phyloP scores from a whole-genome alignment of 2,113 vertebrate genomes.

The Pygoscelis adeliae region DNA sequence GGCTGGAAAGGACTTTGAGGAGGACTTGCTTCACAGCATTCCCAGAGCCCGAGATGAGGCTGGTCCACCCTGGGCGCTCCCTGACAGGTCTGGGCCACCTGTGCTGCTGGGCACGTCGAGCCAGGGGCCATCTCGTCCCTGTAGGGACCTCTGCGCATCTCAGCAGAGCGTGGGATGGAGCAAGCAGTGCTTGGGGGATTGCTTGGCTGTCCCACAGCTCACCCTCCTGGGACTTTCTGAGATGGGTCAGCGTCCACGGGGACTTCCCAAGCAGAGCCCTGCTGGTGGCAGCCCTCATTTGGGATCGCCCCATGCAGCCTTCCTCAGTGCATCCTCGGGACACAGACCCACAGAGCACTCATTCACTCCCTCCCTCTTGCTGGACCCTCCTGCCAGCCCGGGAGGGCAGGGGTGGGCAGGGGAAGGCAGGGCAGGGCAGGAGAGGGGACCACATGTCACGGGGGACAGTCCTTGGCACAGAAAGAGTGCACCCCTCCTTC shows the following conservation, averaged over 20 bases:
- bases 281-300: background rate
- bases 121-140: fast-evolving
- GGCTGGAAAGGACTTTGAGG: background rate
- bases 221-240: background rate
- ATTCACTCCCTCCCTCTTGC: background rate
- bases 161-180: background rate
- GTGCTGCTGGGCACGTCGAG: background rate
- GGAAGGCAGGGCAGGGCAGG: background rate
- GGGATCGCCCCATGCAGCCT: fast-evolving
- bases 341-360: background rate
- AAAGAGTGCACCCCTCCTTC: fast-evolving
- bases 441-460: too few species aligned
- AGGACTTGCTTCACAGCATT: background rate
- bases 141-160: background rate
- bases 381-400: background rate
- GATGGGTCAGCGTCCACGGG: fast-evolving
- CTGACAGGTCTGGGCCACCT: fast-evolving
- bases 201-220: background rate
- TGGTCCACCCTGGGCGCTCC: background rate
- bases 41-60: background rate
- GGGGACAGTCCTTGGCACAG: background rate
- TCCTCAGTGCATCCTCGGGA: background rate
- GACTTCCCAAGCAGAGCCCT: background rate
- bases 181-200: too few species aligned
- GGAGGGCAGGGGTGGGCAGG: background rate